These are phyloP conservation scores for Trachops cirrhosus DNA, from an alignment of 2,797 vertebrate species.

Conservation along the genomic window DNA sequence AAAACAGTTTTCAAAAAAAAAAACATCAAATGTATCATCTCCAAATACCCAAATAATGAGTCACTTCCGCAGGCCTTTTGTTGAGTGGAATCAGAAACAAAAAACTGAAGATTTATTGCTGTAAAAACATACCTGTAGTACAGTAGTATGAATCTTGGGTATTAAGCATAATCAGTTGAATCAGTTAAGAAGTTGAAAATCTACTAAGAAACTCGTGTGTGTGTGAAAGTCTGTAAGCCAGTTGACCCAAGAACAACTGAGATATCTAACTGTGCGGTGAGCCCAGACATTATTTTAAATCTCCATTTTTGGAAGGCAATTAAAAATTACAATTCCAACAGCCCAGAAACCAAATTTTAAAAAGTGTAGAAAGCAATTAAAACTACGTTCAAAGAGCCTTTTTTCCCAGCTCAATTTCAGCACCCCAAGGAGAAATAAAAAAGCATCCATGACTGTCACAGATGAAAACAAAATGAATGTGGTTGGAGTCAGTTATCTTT, in stretches of 20 bases:
- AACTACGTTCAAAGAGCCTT: constrained; percentile 80
- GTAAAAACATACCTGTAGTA: constrained; percentile 80
- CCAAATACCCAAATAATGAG: constrained; percentile 65
- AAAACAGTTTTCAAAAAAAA: constrained; percentile 76
- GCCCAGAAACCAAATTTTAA: constrained; percentile 75
- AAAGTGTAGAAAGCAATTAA: constrained; percentile 72
- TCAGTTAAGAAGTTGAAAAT: constrained; percentile 74
- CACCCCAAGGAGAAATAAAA: constrained; percentile 77
- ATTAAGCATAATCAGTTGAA: constrained; percentile 70
- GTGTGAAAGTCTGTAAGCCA: constrained; percentile 64
- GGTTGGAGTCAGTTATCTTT: constrained; percentile 81
- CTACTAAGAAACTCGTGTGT: constrained; percentile 64
- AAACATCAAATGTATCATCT: constrained; percentile 73
- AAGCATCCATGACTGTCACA: constrained; percentile 81
- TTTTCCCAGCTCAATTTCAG: constrained; percentile 77
- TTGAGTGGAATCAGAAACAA: constrained; percentile 77
- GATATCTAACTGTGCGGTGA: constrained; percentile 65
- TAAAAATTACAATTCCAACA: constrained; percentile 80
- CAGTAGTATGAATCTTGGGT: constrained; percentile 81
- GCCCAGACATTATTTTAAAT: constrained; percentile 75
- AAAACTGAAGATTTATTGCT: constrained; percentile 84
- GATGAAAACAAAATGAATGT: constrained; percentile 80
- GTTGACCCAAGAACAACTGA: constrained; percentile 77
- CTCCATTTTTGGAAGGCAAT: constrained; percentile 80
- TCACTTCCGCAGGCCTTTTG: constrained; percentile 75